phyloP scores from a whole-genome alignment of 2,888 invertebrate species.

The Eustalomyia histrio region DNA sequence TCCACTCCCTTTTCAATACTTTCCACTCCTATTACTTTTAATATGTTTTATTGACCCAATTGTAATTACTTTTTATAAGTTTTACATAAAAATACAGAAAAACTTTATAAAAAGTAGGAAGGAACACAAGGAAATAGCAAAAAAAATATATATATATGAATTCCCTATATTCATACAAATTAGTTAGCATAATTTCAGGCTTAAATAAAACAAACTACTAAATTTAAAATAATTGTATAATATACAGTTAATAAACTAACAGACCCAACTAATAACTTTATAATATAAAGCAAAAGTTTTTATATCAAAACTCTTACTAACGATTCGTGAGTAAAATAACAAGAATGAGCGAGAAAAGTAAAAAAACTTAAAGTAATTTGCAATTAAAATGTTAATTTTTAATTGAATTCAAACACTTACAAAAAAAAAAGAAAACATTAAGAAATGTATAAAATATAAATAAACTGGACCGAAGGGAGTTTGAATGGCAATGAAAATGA shows the following conservation, averaged over 20 bases:
- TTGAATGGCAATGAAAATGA: background rate
- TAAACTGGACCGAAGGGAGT: constrained; percentile 18
- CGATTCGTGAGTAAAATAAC: constrained; percentile 21
- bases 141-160: background rate
- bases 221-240: constrained; percentile 31
- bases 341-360: background rate
- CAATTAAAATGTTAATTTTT: constrained; percentile 76
- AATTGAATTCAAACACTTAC: constrained; percentile 70
- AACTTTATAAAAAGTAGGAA: background rate
- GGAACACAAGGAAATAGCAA: background rate
- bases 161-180: constrained; percentile 27
- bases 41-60: constrained; percentile 57
- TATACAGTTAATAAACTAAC: constrained; percentile 30
- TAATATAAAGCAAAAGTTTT: constrained; percentile 13
- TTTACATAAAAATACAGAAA: background rate
- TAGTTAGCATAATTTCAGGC: constrained; percentile 49
- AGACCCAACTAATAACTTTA: constrained; percentile 22
- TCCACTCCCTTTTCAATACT: background rate
- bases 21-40: constrained; percentile 16
- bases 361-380: constrained; percentile 69
- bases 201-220: constrained; percentile 1
- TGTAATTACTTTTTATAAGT: constrained; percentile 44
- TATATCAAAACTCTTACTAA: constrained; percentile 1
- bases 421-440: constrained; percentile 6
- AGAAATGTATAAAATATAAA: constrained; percentile 1